These are phyloP conservation scores for Halcyon badia DNA, from an alignment of 2,797 vertebrate species.

Conservation along the genomic window DNA sequence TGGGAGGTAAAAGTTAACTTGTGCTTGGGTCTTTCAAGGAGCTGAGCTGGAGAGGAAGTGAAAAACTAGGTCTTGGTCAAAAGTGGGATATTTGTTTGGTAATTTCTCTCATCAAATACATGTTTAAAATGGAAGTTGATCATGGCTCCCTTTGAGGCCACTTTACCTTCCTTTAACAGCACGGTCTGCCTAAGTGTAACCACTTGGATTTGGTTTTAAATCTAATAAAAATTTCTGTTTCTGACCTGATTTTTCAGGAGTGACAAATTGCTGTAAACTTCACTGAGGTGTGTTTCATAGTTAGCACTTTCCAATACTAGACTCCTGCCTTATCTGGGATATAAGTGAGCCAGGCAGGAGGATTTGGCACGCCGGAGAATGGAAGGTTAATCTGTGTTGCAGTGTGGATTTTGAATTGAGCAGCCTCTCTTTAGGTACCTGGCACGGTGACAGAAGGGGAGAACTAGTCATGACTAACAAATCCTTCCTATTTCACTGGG, in stretches of 20 bases:
- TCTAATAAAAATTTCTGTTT: background rate
- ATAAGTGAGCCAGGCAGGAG: background rate
- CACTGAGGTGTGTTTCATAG: background rate
- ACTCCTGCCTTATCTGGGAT: background rate
- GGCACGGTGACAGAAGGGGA: background rate
- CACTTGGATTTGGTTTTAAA: background rate
- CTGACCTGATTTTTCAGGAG: background rate
- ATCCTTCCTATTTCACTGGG: background rate
- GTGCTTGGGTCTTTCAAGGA: background rate
- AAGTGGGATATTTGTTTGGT: background rate
- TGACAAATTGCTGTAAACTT: background rate
- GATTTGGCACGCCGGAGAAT: background rate
- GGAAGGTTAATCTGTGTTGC: background rate
- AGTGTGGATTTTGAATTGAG: background rate
- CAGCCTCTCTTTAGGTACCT: background rate
- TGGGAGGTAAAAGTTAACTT: conserved; percentile 11
- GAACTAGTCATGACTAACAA: background rate
- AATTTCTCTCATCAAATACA: background rate
- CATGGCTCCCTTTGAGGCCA: background rate
- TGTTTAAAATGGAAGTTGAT: background rate
- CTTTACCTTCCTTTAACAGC: background rate
- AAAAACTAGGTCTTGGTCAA: background rate
- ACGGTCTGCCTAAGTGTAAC: background rate
- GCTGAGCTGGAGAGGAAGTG: background rate
- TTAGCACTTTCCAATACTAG: background rate